These are phyloP conservation scores for Halcyon chelicuti DNA, from an alignment of 2,797 vertebrate genomes.

Conservation along the genomic window DNA sequence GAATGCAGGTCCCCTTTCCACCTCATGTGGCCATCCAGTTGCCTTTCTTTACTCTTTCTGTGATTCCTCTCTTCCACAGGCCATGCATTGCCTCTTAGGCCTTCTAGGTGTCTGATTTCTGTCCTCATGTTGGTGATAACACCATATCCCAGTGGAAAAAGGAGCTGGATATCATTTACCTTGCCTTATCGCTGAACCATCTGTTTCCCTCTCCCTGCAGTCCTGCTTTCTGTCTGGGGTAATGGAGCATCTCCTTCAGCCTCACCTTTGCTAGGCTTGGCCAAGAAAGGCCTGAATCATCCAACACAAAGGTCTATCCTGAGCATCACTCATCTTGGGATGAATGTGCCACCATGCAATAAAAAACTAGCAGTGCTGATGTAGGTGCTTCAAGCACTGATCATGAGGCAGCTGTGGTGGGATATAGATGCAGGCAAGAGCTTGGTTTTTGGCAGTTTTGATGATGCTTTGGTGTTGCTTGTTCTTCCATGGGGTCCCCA, in stretches of 20 bases:
- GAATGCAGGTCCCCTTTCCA: not conserved
- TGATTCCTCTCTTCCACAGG: not conserved
- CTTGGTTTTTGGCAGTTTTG: not conserved
- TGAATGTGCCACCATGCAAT: not conserved
- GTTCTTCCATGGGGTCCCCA: not conserved
- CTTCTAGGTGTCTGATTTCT: not conserved
- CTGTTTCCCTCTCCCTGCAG: not conserved
- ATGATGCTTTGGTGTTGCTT: not conserved
- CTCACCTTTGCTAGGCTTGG: not conserved
- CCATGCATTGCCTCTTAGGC: not conserved
- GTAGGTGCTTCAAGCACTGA: not conserved
- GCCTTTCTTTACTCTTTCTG: not conserved
- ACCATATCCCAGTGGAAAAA: not conserved
- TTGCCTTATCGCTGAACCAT: not conserved
- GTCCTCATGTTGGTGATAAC: not conserved
- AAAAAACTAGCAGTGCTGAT: not conserved
- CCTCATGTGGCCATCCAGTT: not conserved
- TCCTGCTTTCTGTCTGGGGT: not conserved
- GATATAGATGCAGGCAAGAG: not conserved
- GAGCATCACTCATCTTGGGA: not conserved
- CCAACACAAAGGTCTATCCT: not conserved
- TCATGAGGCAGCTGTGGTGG: not conserved
- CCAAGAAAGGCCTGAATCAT: not conserved
- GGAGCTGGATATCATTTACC: too few relatives aligned
- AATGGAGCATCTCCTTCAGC: not conserved